These are phyloP conservation scores for Heliconius himera DNA, from an alignment of 1,140 invertebrate genomes.

Conservation along the genomic window DNA sequence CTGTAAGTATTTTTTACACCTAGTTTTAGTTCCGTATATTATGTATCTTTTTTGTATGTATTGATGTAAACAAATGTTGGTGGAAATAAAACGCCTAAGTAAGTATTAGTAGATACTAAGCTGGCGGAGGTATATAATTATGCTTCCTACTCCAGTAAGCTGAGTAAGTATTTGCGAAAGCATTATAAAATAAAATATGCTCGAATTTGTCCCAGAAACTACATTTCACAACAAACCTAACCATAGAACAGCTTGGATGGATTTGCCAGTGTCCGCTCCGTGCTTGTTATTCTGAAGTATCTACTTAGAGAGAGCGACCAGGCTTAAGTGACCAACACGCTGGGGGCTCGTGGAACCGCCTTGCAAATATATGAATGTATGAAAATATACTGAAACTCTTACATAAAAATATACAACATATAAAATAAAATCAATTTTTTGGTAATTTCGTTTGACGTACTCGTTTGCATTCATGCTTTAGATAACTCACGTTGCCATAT, in stretches of 20 bases:
- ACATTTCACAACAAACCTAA: background rate
- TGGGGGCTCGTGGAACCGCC: background rate
- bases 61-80: no score
- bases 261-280: background rate
- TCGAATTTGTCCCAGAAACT: background rate
- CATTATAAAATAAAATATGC: no score
- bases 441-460: background rate
- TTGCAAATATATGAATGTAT: background rate
- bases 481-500: background rate
- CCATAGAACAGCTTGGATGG: slow-evolving; percentile 4
- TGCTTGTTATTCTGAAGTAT: background rate
- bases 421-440: background rate
- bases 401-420: background rate
- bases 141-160: no score
- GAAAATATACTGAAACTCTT: background rate
- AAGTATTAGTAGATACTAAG: no score
- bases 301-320: background rate
- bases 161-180: no score
- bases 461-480: background rate
- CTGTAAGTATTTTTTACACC: no score
- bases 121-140: no score
- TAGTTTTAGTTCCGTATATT: no score
- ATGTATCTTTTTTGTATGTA: no score
- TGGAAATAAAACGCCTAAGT: no score
- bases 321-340: slow-evolving; percentile 7